These are phyloP conservation scores for Phalacrocorax brasilianus DNA, from an alignment of 2,113 vertebrate species.

Conservation along the genomic window DNA sequence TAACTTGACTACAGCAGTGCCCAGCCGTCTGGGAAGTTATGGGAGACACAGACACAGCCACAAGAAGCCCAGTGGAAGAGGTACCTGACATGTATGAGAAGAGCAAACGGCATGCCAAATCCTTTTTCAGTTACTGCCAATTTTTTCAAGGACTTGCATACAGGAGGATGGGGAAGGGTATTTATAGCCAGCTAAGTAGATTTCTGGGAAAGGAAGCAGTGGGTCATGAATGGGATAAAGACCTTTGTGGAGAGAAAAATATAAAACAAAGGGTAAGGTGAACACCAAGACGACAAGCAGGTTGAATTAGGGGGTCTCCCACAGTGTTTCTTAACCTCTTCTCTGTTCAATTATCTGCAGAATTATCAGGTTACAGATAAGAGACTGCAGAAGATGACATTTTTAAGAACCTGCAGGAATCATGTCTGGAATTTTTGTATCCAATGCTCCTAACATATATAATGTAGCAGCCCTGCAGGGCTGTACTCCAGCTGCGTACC, in stretches of 20 bases:
- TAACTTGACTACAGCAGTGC: too few species aligned
- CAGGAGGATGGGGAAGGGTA: not conserved
- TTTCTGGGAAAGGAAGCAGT: not conserved
- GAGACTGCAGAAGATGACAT: not conserved
- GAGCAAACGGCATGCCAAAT: not conserved
- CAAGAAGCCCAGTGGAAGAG: not conserved
- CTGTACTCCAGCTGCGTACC: not conserved
- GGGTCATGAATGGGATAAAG: not conserved
- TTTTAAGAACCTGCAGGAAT: not conserved
- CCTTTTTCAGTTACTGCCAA: not conserved
- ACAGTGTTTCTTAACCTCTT: not conserved
- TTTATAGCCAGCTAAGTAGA: not conserved
- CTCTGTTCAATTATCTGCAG: not conserved
- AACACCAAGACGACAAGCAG: not conserved
- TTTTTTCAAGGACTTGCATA: not conserved
- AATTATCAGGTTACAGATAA: not conserved
- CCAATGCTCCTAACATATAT: not conserved
- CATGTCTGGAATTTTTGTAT: not conserved
- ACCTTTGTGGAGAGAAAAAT: not conserved
- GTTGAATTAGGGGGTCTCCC: not conserved
- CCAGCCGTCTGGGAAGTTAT: not conserved
- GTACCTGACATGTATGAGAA: accelerated
- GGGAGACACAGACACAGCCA: not conserved
- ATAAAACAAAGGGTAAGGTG: not conserved
- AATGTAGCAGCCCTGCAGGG: not conserved